Conservation (phyloP, 1,140 invertebrate genomes). For the Drosophila tsacasi region DNA sequence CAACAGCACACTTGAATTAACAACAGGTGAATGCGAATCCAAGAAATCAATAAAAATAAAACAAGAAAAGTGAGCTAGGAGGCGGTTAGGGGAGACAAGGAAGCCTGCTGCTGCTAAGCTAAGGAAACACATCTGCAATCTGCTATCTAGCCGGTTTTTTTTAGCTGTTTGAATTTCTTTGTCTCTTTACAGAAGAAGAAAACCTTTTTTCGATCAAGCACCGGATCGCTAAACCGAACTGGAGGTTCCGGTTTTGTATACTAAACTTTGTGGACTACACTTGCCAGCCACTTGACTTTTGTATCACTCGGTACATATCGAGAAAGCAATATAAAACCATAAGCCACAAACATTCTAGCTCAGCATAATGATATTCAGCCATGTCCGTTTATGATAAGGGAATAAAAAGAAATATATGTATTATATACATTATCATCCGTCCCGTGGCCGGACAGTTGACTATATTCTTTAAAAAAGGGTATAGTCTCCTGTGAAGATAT, state of each 20-base stretch:
- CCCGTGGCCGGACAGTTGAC: too few relatives aligned
- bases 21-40: constrained; percentile 80
- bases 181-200: constrained; percentile 12
- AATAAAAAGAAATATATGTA: too few relatives aligned
- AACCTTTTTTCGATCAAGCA: constrained; percentile 16
- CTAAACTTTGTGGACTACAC: background rate
- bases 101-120: background rate
- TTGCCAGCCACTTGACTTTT: background rate
- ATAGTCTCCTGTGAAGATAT: too few relatives aligned
- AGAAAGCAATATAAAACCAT: background rate
- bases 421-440: too few relatives aligned
- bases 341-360: too few relatives aligned
- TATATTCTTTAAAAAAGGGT: too few relatives aligned
- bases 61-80: constrained; percentile 34
- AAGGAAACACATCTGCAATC: constrained; percentile 19
- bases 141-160: constrained; percentile 7
- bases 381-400: too few relatives aligned
- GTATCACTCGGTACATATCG: background rate
- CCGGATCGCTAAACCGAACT: constrained; percentile 10
- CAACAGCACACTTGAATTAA: constrained; percentile 63
- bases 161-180: constrained; percentile 14
- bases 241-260: constrained; percentile 17
- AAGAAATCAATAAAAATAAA: constrained; percentile 70
- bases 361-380: background rate
- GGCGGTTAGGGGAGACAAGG: constrained; percentile 1